Evolutionary conservation across 2,888 invertebrate species (phyloP).

Genomic region (Cantharis flavilabris): DNA sequence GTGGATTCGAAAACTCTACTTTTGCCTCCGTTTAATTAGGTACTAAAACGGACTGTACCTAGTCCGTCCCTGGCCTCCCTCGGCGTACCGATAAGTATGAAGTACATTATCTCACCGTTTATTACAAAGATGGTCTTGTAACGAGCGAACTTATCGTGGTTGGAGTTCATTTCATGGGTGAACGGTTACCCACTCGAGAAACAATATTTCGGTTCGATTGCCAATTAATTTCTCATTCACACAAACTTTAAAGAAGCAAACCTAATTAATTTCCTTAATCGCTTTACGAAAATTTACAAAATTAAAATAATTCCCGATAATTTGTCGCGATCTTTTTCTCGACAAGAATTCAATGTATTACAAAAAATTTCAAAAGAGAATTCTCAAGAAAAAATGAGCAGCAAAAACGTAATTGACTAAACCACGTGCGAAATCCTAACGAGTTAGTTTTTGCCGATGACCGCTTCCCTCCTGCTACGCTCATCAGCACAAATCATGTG

Average conservation of each 20-base stretch:
- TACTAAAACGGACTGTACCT: no score
- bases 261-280: neutral
- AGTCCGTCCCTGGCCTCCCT: neutral
- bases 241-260: neutral
- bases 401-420: neutral
- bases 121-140: neutral
- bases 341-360: neutral
- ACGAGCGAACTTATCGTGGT: neutral
- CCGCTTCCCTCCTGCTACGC: neutral
- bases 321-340: neutral
- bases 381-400: neutral
- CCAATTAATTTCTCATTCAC: neutral
- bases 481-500: neutral
- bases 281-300: neutral
- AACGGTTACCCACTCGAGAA: neutral
- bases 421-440: neutral
- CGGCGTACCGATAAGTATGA: neutral
- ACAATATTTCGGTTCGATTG: constrained; percentile 1
- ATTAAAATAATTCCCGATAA: neutral
- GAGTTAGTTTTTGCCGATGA: neutral
- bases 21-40: no score
- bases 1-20: neutral
- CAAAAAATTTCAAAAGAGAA: neutral
- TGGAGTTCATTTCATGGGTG: neutral
- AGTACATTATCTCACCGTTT: neutral